Evolutionary conservation across 2,797 vertebrate genomes (phyloP), one percentile per base, ranked within the genome.

Genomic region (Naso thynnoides): DNA sequence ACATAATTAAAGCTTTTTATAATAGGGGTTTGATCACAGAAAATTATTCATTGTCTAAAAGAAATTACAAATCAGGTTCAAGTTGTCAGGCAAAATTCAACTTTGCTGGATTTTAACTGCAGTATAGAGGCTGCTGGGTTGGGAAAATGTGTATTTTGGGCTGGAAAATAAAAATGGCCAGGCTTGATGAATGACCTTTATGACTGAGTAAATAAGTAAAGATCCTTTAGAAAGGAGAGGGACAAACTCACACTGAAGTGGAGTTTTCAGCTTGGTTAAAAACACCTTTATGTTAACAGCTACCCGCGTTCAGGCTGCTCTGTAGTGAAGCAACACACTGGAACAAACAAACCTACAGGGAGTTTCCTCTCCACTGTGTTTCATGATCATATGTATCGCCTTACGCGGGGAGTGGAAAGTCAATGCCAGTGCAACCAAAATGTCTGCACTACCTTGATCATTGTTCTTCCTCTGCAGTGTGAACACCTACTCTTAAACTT

Each of bases 321-420:
- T 49, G 14, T 38, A 42, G 66, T 45, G 57, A 52, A 60, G 44
- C 48, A 56, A 19, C 50, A 52, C 61, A 74, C 19, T 16, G n/a
- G 26, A 48, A 38, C 38, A 39, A 71, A 49, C 54, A 82, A 84
- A 45, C 65, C 83, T 73, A 60, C 24, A 27, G 86, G 79, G 84
- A 78, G 47, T 66, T 73, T 68, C 53, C 27, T 62, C 54, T 58
- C 57, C n/a, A 14, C 38, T 14, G 55, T 55, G 54, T 42, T 82
- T 84, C 71, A 70, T 77, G 60, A 62, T 74, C 52, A 45, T n/a
- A 62, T 49, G 73, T 89, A 93, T 95, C 93, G 84, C 62, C 76
- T 95, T 93, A 93, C 92, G 50, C 62, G 10, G 72, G 73, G 76
- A 72, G 85, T 59, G 84, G 88, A 91, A 92, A 94, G 94, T 94